A percentile compares a stretch with the other conserved stretches of the same genome.
Conservation (phyloP, 1,140 invertebrate genomes). For the Papilio helenus region DNA sequence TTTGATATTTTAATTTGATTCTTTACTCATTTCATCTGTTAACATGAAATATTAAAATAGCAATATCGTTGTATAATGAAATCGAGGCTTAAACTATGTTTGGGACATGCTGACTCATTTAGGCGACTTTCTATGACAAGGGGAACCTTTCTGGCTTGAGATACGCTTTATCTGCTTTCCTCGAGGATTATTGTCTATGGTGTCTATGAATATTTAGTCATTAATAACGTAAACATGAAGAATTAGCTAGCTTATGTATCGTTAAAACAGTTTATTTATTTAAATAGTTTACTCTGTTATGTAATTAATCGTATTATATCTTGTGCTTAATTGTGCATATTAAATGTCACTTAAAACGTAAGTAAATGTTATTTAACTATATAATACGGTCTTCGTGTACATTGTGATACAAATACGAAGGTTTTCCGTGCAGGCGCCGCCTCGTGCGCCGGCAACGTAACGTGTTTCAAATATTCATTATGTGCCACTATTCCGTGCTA, state of each 20-base stretch:
- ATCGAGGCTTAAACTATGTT: constrained; percentile 44
- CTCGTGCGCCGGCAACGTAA: constrained; percentile 2
- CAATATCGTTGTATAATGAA: constrained; percentile 13
- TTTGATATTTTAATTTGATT: background rate
- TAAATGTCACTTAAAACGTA: too few species aligned
- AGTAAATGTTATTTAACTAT: background rate
- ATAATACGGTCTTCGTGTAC: background rate
- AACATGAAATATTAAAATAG: background rate
- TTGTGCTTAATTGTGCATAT: too few species aligned
- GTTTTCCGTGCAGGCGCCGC: constrained; percentile 10
- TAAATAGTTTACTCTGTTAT: too few species aligned
- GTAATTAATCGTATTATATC: too few species aligned
- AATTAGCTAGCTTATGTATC: too few species aligned
- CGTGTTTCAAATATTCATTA: constrained; percentile 34
- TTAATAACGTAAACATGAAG: too few species aligned
- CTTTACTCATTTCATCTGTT: background rate
- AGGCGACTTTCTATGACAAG: constrained; percentile 53
- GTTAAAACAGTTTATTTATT: too few species aligned
- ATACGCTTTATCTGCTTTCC: constrained; percentile 14
- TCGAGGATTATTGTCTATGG: background rate
- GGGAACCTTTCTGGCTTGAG: constrained; percentile 39
- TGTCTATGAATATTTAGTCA: too few species aligned
- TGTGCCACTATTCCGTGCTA: background rate
- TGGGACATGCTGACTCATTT: constrained; percentile 51
- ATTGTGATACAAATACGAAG: background rate